A percentile compares a stretch with the other conserved stretches of the same genome.
Evolutionary conservation across 1,140 invertebrate genomes (phyloP).

Genomic region (Alviniconcha marisindica): DNA sequence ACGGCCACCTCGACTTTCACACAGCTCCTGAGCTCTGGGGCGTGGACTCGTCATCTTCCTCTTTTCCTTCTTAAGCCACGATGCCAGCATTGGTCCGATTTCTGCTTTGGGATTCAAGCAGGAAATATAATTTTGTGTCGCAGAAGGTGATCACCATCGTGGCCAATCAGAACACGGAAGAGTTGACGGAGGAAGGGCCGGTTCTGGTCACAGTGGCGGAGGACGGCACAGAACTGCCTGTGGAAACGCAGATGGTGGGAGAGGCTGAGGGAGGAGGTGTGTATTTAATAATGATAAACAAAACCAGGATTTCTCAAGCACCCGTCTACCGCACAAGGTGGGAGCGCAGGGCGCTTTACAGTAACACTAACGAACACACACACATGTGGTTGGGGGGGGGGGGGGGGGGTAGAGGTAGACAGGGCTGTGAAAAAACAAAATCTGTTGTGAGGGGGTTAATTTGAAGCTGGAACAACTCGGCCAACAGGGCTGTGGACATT

Average conservation of each 20-base stretch:
- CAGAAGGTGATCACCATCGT: constrained; percentile 47
- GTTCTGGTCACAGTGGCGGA: constrained; percentile 33
- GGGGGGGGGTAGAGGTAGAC: too few relatives aligned
- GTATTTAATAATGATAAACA: not conserved
- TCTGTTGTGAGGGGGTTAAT: too few relatives aligned
- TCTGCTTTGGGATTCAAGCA: not conserved
- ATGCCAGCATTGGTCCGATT: not conserved
- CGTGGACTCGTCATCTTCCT: not conserved
- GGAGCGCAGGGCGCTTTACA: too few relatives aligned
- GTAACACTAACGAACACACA: too few relatives aligned
- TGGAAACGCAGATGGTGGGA: constrained; percentile 36
- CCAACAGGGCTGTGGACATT: too few relatives aligned
- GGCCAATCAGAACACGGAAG: constrained; percentile 24
- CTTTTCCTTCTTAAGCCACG: not conserved
- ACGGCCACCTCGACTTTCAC: too few relatives aligned
- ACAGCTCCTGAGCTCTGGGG: not conserved
- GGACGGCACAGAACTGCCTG: constrained; percentile 35
- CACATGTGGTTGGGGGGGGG: too few relatives aligned
- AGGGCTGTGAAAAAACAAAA: too few relatives aligned
- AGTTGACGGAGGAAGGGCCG: constrained; percentile 25
- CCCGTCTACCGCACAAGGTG: too few relatives aligned
- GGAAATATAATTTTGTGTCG: too few relatives aligned
- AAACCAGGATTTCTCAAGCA: too few relatives aligned
- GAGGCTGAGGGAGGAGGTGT: constrained; percentile 32
- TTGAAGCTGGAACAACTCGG: too few relatives aligned